Percentiles rank a stretch among this genome's conserved stretches.
phyloP scores from a whole-genome alignment of 2,888 invertebrate species.

The Anorthoa munda region DNA sequence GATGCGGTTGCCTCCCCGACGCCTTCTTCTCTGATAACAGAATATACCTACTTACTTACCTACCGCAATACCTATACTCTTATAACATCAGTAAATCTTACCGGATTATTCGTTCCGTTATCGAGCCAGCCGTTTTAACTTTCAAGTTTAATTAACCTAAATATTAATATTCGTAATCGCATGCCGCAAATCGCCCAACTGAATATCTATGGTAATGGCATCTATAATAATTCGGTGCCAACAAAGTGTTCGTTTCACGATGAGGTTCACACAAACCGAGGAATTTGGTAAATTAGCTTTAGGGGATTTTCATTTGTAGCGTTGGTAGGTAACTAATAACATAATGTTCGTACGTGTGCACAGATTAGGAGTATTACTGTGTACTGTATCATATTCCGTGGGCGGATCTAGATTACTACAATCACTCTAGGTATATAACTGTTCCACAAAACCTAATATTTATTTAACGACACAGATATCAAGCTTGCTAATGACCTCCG shows the following conservation, averaged over 20 bases:
- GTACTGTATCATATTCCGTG: slow-evolving; percentile 56
- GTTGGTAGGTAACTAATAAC: slow-evolving; percentile 20
- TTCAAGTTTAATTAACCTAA: slow-evolving; percentile 66
- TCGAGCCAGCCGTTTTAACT: slow-evolving; percentile 58
- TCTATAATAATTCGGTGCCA: slow-evolving; percentile 54
- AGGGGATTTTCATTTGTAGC: slow-evolving; percentile 33
- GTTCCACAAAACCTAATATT: slow-evolving; percentile 51
- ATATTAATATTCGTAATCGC: slow-evolving; percentile 64
- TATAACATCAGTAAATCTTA: slow-evolving; percentile 51
- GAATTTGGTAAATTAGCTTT: slow-evolving; percentile 45
- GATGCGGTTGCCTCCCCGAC: no score
- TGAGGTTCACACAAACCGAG: slow-evolving; percentile 32
- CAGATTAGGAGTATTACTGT: slow-evolving; percentile 21
- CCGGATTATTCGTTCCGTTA: slow-evolving; percentile 59
- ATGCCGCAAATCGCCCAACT: slow-evolving; percentile 49
- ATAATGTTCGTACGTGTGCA: slow-evolving; percentile 16
- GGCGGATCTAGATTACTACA: slow-evolving; percentile 53
- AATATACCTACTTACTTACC: slow-evolving; percentile 11
- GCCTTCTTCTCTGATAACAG: no score
- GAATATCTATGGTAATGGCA: slow-evolving; percentile 60
- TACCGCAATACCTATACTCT: slow-evolving; percentile 8
- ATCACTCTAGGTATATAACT: slow-evolving; percentile 30
- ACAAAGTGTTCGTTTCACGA: slow-evolving; percentile 47
- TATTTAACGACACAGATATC: slow-evolving; percentile 55
- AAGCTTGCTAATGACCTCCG: slow-evolving; percentile 51